Evolutionary conservation across 2,797 vertebrate genomes (phyloP).

Genomic region (Acanthis flammea): DNA sequence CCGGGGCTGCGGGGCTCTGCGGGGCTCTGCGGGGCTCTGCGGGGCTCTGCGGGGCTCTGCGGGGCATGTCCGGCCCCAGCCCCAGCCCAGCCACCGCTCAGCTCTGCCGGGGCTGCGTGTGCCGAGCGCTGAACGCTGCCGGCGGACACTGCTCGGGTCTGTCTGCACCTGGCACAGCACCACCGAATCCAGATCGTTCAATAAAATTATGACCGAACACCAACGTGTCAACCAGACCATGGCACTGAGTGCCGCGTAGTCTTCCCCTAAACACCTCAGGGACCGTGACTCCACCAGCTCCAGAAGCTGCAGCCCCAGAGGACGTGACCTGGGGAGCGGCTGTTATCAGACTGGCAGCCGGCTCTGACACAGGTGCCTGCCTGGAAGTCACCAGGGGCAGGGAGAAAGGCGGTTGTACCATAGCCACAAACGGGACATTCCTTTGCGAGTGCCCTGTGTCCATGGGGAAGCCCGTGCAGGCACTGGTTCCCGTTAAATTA

Average conservation of each 20-base stretch:
- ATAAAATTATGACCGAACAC: fast-evolving
- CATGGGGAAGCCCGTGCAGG: no score
- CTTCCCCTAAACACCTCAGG: not conserved
- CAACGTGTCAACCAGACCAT: fast-evolving
- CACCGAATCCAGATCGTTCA: not conserved
- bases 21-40: no score
- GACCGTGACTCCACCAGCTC: not conserved
- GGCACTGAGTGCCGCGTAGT: not conserved
- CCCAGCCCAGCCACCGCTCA: fast-evolving
- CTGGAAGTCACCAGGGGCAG: no score
- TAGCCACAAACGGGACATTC: fast-evolving
- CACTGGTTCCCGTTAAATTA: not conserved
- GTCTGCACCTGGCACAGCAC: not conserved
- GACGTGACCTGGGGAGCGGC: no score
- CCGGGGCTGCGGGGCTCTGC: no score
- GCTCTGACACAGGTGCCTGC: not conserved
- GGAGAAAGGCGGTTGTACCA: fast-evolving
- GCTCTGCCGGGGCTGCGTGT: not conserved
- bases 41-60: no score
- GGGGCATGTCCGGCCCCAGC: no score
- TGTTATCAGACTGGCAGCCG: not conserved
- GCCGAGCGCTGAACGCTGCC: not conserved
- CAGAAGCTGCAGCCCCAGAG: not conserved
- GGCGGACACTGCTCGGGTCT: not conserved
- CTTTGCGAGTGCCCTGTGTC: fast-evolving